phyloP scores from a whole-genome alignment of 2,113 vertebrate genomes.

The Campylomormyrus tamandua region DNA sequence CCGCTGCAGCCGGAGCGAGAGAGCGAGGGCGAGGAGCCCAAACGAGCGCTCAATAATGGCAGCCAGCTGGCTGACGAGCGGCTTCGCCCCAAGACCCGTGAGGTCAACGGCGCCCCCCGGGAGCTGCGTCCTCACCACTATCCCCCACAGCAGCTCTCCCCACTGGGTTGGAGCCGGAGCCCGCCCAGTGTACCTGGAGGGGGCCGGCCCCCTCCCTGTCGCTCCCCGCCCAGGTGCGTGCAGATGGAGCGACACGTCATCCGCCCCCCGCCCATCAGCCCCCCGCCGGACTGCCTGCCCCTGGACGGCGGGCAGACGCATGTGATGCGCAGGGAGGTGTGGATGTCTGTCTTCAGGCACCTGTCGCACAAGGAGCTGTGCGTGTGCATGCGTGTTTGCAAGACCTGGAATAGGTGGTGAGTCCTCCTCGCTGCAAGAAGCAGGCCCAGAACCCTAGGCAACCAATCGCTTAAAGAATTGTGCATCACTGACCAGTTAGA shows the following conservation, averaged over 20 bases:
- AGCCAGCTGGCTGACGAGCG: conserved; percentile 63
- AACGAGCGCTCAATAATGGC: conserved; percentile 60
- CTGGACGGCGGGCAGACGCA: conserved; percentile 78
- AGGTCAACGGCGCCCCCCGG: conserved; percentile 64
- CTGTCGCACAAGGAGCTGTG: conserved; percentile 86
- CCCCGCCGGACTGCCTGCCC: conserved; percentile 82
- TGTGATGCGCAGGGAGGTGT: conserved; percentile 83
- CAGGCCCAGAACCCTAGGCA: neutral
- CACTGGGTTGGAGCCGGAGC: conserved; percentile 61
- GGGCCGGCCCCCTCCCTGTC: conserved; percentile 63
- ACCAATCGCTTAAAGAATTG: neutral
- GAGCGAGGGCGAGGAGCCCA: conserved; percentile 69
- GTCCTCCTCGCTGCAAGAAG: conserved; percentile 28
- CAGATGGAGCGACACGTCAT: conserved; percentile 96
- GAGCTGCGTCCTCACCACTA: conserved; percentile 65
- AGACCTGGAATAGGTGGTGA: conserved; percentile 98
- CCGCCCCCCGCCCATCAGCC: conserved; percentile 89
- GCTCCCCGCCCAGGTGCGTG: conserved; percentile 83
- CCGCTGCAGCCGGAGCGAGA: conserved; percentile 75
- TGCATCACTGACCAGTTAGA: neutral
- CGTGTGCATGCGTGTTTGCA: conserved; percentile 92
- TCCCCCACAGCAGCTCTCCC: conserved; percentile 54
- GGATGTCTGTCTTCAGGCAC: conserved; percentile 90
- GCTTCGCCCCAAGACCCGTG: conserved; percentile 69
- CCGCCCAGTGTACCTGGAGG: conserved; percentile 50